phyloP scores from a whole-genome alignment of 2,113 vertebrate species.

The Caretta caretta region DNA sequence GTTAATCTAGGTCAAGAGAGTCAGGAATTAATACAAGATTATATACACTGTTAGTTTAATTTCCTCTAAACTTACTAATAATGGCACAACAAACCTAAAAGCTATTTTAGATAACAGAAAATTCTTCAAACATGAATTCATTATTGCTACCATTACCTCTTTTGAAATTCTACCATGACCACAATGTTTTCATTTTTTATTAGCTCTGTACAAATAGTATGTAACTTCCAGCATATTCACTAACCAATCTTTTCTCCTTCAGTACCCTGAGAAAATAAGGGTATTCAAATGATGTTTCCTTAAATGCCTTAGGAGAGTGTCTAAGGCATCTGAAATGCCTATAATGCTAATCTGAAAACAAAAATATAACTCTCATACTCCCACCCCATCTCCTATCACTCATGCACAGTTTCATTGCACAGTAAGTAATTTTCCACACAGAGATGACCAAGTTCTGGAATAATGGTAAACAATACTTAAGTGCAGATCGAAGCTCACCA shows the following conservation, averaged over 20 bases:
- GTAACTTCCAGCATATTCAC: constrained; percentile 57
- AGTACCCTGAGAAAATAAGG: constrained; percentile 73
- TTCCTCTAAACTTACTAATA: constrained; percentile 60
- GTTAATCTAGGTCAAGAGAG: constrained; percentile 6
- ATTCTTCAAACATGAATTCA: constrained; percentile 59
- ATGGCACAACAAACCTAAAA: constrained; percentile 44
- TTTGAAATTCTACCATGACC: constrained; percentile 70
- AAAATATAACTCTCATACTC: neutral
- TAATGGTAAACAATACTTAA: constrained; percentile 20
- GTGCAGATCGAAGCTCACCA: neutral
- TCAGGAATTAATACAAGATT: constrained; percentile 10
- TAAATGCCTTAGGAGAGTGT: constrained; percentile 66
- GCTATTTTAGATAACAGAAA: constrained; percentile 71
- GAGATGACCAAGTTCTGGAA: neutral
- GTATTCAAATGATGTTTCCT: constrained; percentile 62
- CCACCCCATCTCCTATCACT: neutral
- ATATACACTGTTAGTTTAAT: constrained; percentile 60
- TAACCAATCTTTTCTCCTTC: constrained; percentile 79
- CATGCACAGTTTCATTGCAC: neutral
- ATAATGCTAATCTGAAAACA: constrained; percentile 37
- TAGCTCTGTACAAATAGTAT: constrained; percentile 67
- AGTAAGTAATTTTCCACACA: neutral
- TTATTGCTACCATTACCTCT: constrained; percentile 68
- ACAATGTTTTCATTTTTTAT: constrained; percentile 73
- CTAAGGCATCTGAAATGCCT: constrained; percentile 56